Evolutionary conservation across 2,888 invertebrate species (phyloP), one percentile per base, ranked within the genome.

Genomic region (Toxonevra muliebris): DNA sequence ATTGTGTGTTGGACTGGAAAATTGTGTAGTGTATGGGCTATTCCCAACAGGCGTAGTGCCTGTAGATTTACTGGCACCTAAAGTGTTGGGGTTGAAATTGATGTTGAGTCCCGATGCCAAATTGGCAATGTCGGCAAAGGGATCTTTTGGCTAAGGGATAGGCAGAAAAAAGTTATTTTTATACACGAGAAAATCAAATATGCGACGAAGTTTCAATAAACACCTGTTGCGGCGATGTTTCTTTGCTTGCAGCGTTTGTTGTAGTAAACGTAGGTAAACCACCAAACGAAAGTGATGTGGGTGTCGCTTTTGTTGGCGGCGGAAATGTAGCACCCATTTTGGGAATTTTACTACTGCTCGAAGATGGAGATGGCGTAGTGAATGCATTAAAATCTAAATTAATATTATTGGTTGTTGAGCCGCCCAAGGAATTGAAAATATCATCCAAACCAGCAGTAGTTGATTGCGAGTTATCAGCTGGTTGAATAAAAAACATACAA

Each of bases 111-210:
- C 82, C 8, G 83, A 81, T 11, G 84, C 84, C 66, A 87, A 74
- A 71, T 86, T 85, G 66, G 89, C 90, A 41, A 94, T 87, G 79
- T 92, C 93, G 1, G 92, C 90, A 81, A 94, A 93, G 5, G 93
- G 92, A 83, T 94, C 93, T 73, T 86, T 86, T 13, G 79, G 67
- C 78, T 81, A 64, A 54, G 72, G 73, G 48, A 59, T 42, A 40
- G 40, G 61, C n/a, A 48, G n/a, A 1, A 52, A 30, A 41, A 62
- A 17, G 48, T 40, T 52, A 42, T 19, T 3, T 40, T 12, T 17
- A 60, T 20, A 55, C 59, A 43, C 20, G 12, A 30, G 1, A 57
- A 59, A 45, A 54, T 3, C 40, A 4, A 5, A 41, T 40, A 42
- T 50, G n/a, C 20, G 40, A 13, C 40, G 48, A 9, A n/a, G 30